Evolutionary conservation across 35 echinoderm and acorn worm species (phyloP).

Genomic region (Lytechinus pictus): DNA sequence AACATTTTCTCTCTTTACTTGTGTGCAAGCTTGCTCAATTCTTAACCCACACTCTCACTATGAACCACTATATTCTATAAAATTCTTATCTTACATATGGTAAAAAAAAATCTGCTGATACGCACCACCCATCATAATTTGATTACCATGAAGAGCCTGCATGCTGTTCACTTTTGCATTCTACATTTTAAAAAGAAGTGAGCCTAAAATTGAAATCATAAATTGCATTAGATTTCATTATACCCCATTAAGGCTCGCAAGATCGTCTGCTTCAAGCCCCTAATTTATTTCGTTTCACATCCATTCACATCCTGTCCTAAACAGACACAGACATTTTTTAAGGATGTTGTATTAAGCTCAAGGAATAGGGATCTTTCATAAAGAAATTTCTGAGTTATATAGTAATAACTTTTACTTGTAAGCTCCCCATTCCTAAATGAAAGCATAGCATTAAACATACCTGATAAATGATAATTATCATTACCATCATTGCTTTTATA

Average conservation of each 20-base stretch:
- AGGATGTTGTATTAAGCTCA: too few species aligned
- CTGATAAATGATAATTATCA: too few species aligned
- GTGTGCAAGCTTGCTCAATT: neutral
- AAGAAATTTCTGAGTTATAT: too few species aligned
- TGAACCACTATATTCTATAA: neutral
- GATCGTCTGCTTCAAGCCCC: neutral
- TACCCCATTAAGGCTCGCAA: neutral
- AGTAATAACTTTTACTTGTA: too few species aligned
- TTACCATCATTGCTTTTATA: too few species aligned
- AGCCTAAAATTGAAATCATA: constrained; percentile 13
- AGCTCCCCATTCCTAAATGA: too few species aligned
- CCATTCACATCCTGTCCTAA: too few species aligned
- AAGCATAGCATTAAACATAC: too few species aligned
- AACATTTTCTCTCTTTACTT: neutral
- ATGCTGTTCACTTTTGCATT: neutral
- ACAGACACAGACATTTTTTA: too few species aligned
- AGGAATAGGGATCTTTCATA: too few species aligned
- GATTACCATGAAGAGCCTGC: neutral
- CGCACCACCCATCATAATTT: neutral
- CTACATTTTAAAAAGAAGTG: neutral
- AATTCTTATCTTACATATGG: neutral
- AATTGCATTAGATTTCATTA: constrained; percentile 9
- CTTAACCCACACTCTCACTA: neutral
- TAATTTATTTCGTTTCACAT: too few species aligned
- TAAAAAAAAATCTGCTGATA: neutral